phyloP scores from a whole-genome alignment of 2,113 vertebrate genomes.

The Sceloporus undulatus region DNA sequence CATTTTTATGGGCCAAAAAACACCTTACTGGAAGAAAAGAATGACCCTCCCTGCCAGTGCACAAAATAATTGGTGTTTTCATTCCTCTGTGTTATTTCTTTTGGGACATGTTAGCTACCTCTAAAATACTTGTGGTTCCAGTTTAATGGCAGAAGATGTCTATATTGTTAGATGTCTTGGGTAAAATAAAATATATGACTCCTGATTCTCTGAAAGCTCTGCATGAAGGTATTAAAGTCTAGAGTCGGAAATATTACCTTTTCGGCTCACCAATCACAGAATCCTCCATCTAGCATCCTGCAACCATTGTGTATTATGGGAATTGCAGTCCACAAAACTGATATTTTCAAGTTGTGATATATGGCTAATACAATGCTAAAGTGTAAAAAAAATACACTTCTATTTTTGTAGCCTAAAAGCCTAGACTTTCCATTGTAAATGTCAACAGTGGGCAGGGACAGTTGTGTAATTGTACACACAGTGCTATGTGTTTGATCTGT shows the following conservation, averaged over 20 bases:
- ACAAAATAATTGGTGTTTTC: slow-evolving; percentile 42
- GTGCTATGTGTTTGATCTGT: not conserved
- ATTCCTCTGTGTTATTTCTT: not conserved
- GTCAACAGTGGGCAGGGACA: not conserved
- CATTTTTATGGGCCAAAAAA: slow-evolving; percentile 48
- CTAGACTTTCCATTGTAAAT: not conserved
- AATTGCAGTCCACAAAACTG: too few relatives aligned
- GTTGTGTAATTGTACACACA: not conserved
- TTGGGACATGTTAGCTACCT: not conserved
- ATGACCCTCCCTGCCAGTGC: not conserved
- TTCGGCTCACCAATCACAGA: too few relatives aligned
- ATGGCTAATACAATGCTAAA: not conserved
- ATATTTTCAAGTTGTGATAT: too few relatives aligned
- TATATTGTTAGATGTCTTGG: slow-evolving; percentile 1
- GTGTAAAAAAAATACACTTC: not conserved
- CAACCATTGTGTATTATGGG: too few relatives aligned
- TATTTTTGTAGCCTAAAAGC: not conserved
- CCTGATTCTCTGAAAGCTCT: slow-evolving; percentile 4
- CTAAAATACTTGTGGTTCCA: not conserved
- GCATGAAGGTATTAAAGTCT: not conserved
- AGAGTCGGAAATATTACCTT: too few relatives aligned
- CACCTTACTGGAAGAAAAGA: slow-evolving; percentile 24
- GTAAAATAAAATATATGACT: slow-evolving; percentile 27
- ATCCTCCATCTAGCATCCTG: not conserved
- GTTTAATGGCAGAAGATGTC: slow-evolving; percentile 42